Evolutionary conservation across 92 coral and sea anemone species (phyloP).

Genomic region (Metridium senile): DNA sequence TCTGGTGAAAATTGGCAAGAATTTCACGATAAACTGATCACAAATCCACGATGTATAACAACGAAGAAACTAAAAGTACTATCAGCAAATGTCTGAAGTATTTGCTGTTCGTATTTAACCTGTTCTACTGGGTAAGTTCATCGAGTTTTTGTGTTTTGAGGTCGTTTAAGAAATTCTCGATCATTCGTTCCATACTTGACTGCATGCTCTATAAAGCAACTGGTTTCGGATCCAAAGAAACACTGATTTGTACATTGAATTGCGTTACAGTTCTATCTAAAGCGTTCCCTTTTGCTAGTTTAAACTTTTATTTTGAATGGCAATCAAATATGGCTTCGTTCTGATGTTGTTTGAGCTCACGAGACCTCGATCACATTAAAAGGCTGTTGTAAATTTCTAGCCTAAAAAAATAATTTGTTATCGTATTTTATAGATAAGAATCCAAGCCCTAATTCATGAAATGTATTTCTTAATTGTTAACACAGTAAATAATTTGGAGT

Average conservation of each 20-base stretch:
- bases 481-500: too few relatives aligned
- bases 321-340: too few relatives aligned
- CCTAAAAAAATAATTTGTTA: not conserved
- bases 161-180: not conserved
- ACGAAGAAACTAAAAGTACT: constrained; percentile 23
- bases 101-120: constrained; percentile 78
- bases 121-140: constrained; percentile 95
- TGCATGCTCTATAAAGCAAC: not conserved
- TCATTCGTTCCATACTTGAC: not conserved
- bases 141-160: not conserved
- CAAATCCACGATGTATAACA: constrained; percentile 19
- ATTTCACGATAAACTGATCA: not conserved
- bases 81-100: constrained; percentile 83
- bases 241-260: not conserved
- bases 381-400: not conserved
- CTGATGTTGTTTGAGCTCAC: not conserved
- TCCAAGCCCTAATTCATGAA: too few relatives aligned
- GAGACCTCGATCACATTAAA: not conserved
- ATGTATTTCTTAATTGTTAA: too few relatives aligned
- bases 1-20: not conserved
- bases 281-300: not conserved
- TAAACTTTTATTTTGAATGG: too few relatives aligned
- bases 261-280: not conserved
- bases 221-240: not conserved
- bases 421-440: too few relatives aligned